Percentiles rank a stretch among this genome's conserved stretches.
Conservation (phyloP, 2,113 vertebrate species). For the Lagopus muta region DNA sequence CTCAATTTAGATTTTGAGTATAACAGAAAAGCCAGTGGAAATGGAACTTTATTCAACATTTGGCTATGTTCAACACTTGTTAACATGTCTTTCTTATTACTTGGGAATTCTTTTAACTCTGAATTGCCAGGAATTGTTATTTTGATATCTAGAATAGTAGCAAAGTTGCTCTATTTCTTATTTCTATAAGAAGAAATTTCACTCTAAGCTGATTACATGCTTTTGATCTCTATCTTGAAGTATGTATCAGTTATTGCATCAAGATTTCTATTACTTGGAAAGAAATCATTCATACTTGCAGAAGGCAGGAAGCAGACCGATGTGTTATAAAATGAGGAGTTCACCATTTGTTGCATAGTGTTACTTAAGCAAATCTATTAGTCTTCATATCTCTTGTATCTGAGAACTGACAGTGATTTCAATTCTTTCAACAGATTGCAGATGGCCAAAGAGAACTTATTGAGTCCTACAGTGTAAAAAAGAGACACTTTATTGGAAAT, state of each 20-base stretch:
- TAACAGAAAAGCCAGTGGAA: neutral
- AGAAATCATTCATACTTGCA: neutral
- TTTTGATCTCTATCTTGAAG: neutral
- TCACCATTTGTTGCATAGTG: neutral
- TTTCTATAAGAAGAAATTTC: neutral
- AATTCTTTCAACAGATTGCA: constrained; percentile 85
- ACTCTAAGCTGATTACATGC: neutral
- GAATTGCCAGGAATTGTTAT: neutral
- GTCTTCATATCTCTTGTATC: neutral
- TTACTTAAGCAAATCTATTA: neutral
- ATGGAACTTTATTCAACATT: neutral
- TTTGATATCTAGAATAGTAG: neutral
- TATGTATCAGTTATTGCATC: neutral
- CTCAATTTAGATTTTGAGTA: neutral
- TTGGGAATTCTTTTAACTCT: neutral
- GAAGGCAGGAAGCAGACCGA: neutral
- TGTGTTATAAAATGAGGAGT: neutral
- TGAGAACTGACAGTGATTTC: neutral
- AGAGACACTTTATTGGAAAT: constrained; percentile 98
- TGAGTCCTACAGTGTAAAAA: constrained; percentile 93
- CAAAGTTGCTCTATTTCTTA: neutral
- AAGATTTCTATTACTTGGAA: neutral
- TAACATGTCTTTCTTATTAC: rapidly evolving
- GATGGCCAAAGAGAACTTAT: constrained; percentile 93
- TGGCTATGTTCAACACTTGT: rapidly evolving